These are phyloP conservation scores for Metaphire vulgaris DNA, from an alignment of 1,140 invertebrate genomes.

Conservation along the genomic window DNA sequence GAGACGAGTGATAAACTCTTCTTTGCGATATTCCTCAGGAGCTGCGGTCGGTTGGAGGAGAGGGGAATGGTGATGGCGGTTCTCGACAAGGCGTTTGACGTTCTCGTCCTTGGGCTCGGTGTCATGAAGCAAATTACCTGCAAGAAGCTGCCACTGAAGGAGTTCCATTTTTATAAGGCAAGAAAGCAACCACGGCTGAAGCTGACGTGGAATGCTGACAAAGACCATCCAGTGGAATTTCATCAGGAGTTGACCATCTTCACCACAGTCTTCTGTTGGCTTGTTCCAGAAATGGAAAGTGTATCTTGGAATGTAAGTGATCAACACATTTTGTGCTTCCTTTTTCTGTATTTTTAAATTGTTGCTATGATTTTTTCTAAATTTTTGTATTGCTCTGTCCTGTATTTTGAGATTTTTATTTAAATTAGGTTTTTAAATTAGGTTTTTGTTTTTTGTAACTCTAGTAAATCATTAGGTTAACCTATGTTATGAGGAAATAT, in stretches of 20 bases:
- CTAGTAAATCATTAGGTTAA: too few relatives aligned
- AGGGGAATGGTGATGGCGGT: conserved; percentile 72
- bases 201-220: conserved; percentile 14
- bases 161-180: conserved; percentile 1
- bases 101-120: conserved; percentile 70
- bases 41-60: conserved; percentile 60
- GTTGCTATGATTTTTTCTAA: too few relatives aligned
- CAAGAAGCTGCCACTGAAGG: conserved; percentile 41
- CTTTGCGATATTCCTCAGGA: conserved; percentile 55
- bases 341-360: too few relatives aligned
- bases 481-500: too few relatives aligned
- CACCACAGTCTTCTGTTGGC: conserved; percentile 15
- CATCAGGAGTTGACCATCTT: conserved; percentile 21
- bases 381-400: background rate
- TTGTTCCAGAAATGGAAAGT: background rate
- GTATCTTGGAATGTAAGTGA: conserved; percentile 26
- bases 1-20: conserved; percentile 74
- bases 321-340: too few relatives aligned
- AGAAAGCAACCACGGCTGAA: conserved; percentile 5
- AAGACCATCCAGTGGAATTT: background rate
- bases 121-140: conserved; percentile 63
- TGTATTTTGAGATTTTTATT: background rate
- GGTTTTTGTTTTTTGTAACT: background rate
- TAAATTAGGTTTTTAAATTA: background rate
- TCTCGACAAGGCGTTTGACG: conserved; percentile 70